Percentiles rank a stretch among this genome's conserved stretches.
Conservation (phyloP, 2,113 vertebrate species). For the Oncorhynchus kisutch region DNA sequence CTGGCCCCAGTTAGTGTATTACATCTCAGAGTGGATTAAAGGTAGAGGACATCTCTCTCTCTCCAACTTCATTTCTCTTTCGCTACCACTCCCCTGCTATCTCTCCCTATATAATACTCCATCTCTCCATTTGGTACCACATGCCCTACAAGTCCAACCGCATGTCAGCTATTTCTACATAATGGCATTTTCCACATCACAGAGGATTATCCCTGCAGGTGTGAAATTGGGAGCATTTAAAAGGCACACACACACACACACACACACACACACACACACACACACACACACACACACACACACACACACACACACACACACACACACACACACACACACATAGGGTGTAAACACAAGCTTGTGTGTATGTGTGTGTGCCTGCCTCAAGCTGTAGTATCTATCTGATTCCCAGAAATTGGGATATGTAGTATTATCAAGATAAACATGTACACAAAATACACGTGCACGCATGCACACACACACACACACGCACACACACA, state of each 20-base stretch:
- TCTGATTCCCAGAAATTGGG: not conserved
- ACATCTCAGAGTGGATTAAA: conserved; percentile 56
- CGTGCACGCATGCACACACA: too few species aligned
- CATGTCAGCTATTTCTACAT: conserved; percentile 68
- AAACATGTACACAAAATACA: too few species aligned
- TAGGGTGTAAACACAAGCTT: too few species aligned
- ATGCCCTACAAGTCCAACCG: conserved; percentile 51
- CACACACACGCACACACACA: too few species aligned
- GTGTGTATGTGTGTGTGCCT: too few species aligned
- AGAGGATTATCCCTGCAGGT: conserved; percentile 67
- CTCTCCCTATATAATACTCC: not conserved
- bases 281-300: not conserved
- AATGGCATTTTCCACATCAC: conserved; percentile 67
- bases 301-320: too few species aligned
- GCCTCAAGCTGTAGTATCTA: conserved; percentile 2
- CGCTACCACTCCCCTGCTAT: not conserved
- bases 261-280: conserved; percentile 5
- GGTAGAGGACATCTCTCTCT: conserved; percentile 29
- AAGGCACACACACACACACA: conserved; percentile 18
- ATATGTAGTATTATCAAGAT: not conserved
- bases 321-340: too few species aligned
- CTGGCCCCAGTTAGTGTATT: conserved; percentile 42
- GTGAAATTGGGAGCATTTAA: conserved; percentile 58
- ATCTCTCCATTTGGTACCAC: conserved; percentile 13
- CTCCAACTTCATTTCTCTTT: not conserved